phyloP scores from a whole-genome alignment of 64 coral and sea anemone species.

The Montipora efflorescens region DNA sequence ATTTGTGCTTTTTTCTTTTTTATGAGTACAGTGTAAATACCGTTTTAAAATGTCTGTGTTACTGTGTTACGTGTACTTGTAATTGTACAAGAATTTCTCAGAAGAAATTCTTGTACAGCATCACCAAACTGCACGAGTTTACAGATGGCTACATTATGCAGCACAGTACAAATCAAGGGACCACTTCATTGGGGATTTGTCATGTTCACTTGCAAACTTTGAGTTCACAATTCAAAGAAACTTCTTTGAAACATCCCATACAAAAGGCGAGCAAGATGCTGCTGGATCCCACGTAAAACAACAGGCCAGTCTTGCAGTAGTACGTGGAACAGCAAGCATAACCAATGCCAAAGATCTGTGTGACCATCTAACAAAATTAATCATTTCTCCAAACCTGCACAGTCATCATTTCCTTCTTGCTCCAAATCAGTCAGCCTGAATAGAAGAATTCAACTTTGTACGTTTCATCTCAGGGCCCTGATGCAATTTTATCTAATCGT shows the following conservation, averaged over 20 bases:
- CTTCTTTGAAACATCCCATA: no score
- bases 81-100: no score
- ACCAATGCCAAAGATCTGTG: slow-evolving; percentile 25
- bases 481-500: slow-evolving; percentile 8
- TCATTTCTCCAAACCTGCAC: slow-evolving; percentile 32
- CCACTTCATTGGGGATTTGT: background rate
- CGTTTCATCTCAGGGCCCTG: slow-evolving; percentile 18
- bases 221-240: no score
- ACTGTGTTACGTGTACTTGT: no score
- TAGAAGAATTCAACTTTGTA: background rate
- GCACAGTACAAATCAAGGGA: slow-evolving; percentile 40
- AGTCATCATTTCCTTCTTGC: slow-evolving; percentile 17
- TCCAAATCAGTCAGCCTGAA: background rate
- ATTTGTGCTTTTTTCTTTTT: no score
- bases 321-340: slow-evolving; percentile 24
- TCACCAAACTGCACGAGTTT: slow-evolving; percentile 11
- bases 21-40: no score
- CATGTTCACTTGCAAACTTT: no score
- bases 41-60: no score
- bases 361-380: slow-evolving; percentile 8
- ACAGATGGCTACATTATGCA: slow-evolving; percentile 17
- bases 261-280: no score
- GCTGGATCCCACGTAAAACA: no score
- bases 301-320: no score
- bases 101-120: no score